Conservation (phyloP, 2,797 vertebrate genomes). For the Sorex maritimensis region DNA sequence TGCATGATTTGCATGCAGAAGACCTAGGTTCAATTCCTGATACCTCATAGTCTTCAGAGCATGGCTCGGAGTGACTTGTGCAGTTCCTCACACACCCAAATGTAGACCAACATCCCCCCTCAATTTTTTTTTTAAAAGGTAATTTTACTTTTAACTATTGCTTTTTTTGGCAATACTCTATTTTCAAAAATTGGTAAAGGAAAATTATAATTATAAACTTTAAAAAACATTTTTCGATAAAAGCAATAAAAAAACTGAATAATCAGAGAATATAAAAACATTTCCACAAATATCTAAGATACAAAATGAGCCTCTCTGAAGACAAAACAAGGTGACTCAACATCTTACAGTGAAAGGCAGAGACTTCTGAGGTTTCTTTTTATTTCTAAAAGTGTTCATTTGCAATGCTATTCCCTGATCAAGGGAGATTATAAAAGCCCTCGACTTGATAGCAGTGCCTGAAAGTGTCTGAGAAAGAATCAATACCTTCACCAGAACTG, state of each 20-base stretch:
- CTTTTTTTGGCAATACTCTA: slow-evolving; percentile 13
- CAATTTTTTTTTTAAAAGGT: too few species aligned
- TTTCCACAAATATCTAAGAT: neutral
- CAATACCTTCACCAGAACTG: neutral
- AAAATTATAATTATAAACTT: neutral
- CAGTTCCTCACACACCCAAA: too few species aligned
- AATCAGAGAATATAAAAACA: slow-evolving; percentile 1
- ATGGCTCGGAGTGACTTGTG: too few species aligned
- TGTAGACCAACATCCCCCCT: too few species aligned
- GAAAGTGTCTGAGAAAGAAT: neutral
- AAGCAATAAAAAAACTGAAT: neutral
- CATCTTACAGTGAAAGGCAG: neutral
- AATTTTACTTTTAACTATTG: slow-evolving; percentile 34
- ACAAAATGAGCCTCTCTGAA: neutral
- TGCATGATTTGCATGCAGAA: too few species aligned
- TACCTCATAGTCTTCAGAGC: too few species aligned
- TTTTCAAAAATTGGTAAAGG: slow-evolving; percentile 14
- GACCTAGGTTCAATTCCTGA: too few species aligned
- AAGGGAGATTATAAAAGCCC: neutral
- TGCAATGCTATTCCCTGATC: neutral
- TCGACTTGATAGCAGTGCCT: neutral
- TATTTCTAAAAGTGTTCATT: neutral
- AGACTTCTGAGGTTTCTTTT: neutral
- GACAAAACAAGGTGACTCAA: neutral
- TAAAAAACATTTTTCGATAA: neutral